Evolutionary conservation across 2,888 invertebrate species (phyloP).

Genomic region (Lepeophtheirus nordmannii): DNA sequence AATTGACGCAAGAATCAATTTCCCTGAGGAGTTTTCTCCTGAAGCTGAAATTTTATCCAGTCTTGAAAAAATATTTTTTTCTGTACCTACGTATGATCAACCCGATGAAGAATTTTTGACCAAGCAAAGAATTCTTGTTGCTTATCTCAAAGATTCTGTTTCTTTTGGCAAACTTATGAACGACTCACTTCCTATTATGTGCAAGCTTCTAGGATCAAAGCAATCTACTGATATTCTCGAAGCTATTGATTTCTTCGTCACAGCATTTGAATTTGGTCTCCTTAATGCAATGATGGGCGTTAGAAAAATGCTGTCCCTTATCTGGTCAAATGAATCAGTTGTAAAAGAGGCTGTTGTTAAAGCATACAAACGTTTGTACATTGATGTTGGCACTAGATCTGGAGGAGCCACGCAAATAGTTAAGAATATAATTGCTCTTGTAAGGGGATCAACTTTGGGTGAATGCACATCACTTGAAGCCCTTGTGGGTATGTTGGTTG

Average conservation of each 20-base stretch:
- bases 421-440: conserved; percentile 44
- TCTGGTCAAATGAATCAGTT: conserved; percentile 62
- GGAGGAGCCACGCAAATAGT: conserved; percentile 42
- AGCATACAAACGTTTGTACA: conserved; percentile 57
- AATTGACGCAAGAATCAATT: conserved; percentile 30
- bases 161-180: conserved; percentile 26
- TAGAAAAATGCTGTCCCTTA: conserved; percentile 55
- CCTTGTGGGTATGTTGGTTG: conserved; percentile 47
- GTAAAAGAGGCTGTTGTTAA: conserved; percentile 52
- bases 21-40: conserved; percentile 26
- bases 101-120: conserved; percentile 27
- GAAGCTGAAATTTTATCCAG: background rate
- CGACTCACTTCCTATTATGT: conserved; percentile 46
- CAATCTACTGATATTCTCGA: conserved; percentile 63
- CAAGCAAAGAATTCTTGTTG: conserved; percentile 41
- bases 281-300: conserved; percentile 54
- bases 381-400: conserved; percentile 33
- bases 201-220: conserved; percentile 42
- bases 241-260: conserved; percentile 71
- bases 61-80: conserved; percentile 8
- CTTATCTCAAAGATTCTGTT: conserved; percentile 47
- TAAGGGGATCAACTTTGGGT: conserved; percentile 42
- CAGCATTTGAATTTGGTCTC: conserved; percentile 37
- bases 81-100: background rate
- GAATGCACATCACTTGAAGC: conserved; percentile 47